Percentiles rank a stretch among this genome's conserved stretches.
These are phyloP conservation scores for Sebastes fasciatus DNA, from an alignment of 2,113 vertebrate genomes.

Conservation along the genomic window DNA sequence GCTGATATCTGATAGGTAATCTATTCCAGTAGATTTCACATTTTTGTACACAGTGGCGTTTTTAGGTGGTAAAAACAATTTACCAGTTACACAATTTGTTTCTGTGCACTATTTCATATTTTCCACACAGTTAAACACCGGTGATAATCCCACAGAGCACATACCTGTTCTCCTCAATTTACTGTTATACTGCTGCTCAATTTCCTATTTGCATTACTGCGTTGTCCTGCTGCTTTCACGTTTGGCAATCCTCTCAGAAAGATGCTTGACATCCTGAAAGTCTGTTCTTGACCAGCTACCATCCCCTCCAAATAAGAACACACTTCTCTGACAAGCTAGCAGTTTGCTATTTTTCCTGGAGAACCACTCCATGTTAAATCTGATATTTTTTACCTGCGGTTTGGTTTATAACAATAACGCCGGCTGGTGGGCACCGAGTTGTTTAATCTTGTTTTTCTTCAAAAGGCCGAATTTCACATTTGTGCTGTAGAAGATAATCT, in stretches of 20 bases:
- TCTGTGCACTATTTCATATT: not conserved
- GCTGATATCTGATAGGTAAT: not conserved
- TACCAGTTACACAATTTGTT: not conserved
- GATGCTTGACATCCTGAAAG: not conserved
- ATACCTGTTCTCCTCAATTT: not conserved
- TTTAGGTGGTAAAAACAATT: not conserved
- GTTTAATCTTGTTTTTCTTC: too few relatives aligned
- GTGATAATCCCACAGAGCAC: too few relatives aligned
- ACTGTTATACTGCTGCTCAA: not conserved
- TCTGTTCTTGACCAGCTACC: not conserved
- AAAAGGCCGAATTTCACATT: not conserved
- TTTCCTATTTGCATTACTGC: not conserved
- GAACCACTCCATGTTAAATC: not conserved
- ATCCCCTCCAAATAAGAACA: not conserved
- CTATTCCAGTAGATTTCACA: not conserved
- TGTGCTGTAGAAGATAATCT: not conserved
- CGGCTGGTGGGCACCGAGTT: not conserved
- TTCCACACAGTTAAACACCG: not conserved
- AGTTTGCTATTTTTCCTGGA: not conserved
- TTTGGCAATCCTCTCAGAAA: not conserved
- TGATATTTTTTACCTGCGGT: not conserved
- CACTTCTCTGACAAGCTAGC: slow-evolving; percentile 3
- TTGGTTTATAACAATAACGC: not conserved
- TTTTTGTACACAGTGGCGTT: not conserved
- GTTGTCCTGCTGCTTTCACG: not conserved